These are phyloP conservation scores for Drosophila eohydei DNA, from an alignment of 2,888 invertebrate species.

Conservation along the genomic window DNA sequence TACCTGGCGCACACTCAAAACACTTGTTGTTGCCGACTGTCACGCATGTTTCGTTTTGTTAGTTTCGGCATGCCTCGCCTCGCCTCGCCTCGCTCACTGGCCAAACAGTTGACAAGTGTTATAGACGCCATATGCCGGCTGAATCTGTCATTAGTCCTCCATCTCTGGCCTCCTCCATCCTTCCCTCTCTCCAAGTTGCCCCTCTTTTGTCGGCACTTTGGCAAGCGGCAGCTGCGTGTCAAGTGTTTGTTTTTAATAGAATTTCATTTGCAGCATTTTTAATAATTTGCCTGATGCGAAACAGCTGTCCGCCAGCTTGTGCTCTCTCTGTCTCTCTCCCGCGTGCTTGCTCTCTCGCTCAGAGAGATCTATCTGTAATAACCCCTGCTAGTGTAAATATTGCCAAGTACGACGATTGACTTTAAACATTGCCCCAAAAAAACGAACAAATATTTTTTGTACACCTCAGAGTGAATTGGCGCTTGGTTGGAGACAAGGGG, in stretches of 20 bases:
- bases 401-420: constrained; percentile 70
- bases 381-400: constrained; percentile 55
- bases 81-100: not conserved
- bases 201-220: constrained; percentile 34
- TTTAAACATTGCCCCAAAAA: constrained; percentile 65
- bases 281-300: constrained; percentile 75
- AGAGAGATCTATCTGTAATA: not conserved
- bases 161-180: not conserved
- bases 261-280: constrained; percentile 74
- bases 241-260: constrained; percentile 80
- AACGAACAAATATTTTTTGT: constrained; percentile 44
- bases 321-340: not conserved
- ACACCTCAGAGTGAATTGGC: constrained; percentile 50
- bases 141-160: constrained; percentile 50
- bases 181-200: not conserved
- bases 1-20: constrained; percentile 61
- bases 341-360: too few relatives aligned
- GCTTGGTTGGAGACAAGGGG: not conserved
- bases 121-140: constrained; percentile 60
- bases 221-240: constrained; percentile 71
- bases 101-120: constrained; percentile 77
- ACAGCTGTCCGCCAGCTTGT: constrained; percentile 57
- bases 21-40: constrained; percentile 74
- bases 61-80: constrained; percentile 20
- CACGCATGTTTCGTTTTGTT: constrained; percentile 67